phyloP scores from a whole-genome alignment of 2,888 invertebrate genomes.

The Eumerus sabulonum region DNA sequence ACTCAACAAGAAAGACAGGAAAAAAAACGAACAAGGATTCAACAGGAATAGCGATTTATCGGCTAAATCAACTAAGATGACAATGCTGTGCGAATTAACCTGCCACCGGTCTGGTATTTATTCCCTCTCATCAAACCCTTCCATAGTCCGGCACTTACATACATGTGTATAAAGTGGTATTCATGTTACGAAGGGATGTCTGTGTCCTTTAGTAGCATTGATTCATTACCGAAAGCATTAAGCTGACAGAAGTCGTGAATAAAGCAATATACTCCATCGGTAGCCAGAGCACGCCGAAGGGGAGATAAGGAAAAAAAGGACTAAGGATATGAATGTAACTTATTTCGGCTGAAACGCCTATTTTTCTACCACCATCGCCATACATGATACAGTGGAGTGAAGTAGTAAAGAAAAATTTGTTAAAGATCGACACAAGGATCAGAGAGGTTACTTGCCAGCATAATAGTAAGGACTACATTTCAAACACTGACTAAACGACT shows the following conservation, averaged over 20 bases:
- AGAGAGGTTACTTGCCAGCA: conserved; percentile 43
- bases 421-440: conserved; percentile 64
- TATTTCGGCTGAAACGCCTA: too few relatives aligned
- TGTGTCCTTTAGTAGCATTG: conserved; percentile 54
- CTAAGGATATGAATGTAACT: background rate
- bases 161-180: conserved; percentile 13
- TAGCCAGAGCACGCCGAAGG: conserved; percentile 10
- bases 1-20: background rate
- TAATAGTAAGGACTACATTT: conserved; percentile 25
- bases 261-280: conserved; percentile 54
- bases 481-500: background rate
- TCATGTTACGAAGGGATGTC: conserved; percentile 2
- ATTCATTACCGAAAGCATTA: conserved; percentile 64
- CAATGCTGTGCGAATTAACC: conserved; percentile 66
- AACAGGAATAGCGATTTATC: conserved; percentile 59
- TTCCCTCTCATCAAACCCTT: conserved; percentile 34
- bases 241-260: conserved; percentile 63
- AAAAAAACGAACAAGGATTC: conserved; percentile 2
- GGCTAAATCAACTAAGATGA: conserved; percentile 65
- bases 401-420: conserved; percentile 51
- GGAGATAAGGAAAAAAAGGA: conserved; percentile 18
- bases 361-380: too few relatives aligned
- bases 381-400: background rate
- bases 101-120: conserved; percentile 54
- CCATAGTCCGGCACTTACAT: background rate